Percentiles rank a stretch among this genome's conserved stretches.
Conservation (phyloP, 1,140 invertebrate species). For the Drosophila neocordata region DNA sequence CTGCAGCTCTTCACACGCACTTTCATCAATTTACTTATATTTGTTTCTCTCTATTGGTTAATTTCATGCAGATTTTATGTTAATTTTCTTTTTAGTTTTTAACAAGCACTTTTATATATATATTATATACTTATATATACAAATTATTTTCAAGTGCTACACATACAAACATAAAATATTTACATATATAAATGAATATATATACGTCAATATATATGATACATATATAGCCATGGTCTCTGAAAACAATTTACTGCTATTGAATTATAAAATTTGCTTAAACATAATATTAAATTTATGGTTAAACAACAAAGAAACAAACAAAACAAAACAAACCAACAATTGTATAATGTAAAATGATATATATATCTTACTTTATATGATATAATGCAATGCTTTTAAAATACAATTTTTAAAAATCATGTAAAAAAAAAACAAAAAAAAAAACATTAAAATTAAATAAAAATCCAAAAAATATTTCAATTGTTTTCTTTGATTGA, state of each 20-base stretch:
- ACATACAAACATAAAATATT: constrained; percentile 55
- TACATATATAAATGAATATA: constrained; percentile 49
- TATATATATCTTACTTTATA: constrained; percentile 75
- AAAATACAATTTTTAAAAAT: constrained; percentile 81
- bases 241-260: constrained; percentile 78
- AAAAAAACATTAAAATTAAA: constrained; percentile 72
- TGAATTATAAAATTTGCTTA: constrained; percentile 79
- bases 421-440: constrained; percentile 63
- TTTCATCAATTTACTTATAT: constrained; percentile 24
- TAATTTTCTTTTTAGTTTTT: constrained; percentile 57
- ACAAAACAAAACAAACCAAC: constrained; percentile 58
- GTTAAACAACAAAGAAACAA: constrained; percentile 58
- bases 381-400: constrained; percentile 78
- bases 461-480: constrained; percentile 51
- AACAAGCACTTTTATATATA: constrained; percentile 35
- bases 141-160: constrained; percentile 44
- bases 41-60: constrained; percentile 40
- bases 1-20: constrained; percentile 48
- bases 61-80: constrained; percentile 40
- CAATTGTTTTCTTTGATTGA: not conserved
- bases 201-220: constrained; percentile 67
- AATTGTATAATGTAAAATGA: constrained; percentile 72
- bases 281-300: constrained; percentile 78
- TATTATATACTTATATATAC: constrained; percentile 54
- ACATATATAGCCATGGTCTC: constrained; percentile 78